Evolutionary conservation across 2,113 vertebrate genomes (phyloP), one percentile per base, ranked within the genome.

Genomic region (Oceanodroma tethys): DNA sequence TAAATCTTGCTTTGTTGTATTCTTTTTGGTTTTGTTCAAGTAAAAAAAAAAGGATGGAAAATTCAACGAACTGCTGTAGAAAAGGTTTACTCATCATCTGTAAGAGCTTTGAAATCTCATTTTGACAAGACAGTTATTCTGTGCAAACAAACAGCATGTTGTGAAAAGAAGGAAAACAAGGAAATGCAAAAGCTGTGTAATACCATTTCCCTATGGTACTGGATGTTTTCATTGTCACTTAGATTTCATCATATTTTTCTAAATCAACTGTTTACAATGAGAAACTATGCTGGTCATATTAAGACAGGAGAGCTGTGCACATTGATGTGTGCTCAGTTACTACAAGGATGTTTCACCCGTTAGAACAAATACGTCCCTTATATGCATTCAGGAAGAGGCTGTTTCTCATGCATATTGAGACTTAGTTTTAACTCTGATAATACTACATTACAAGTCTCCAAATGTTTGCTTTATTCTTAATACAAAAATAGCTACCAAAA

Each of bases 131-230:
- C 42, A 65, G n/a, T 40, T 70, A 63, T 7, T 71, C 60, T 60
- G 58, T 60, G 48, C 83, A 92, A 94, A 62, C 34, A 86, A 88
- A 32, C 58, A 84, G 19, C 14, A 66, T n/a, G 40, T 56, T 91
- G 22, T 48, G 45, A 87, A 56, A 93, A 87, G 60, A 67, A 67
- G 30, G 58, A 91, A 90, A 85, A 32, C 2, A 0, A 94, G 27
- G 70, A 92, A 92, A 95, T 84, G 83, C 73, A 91, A 91, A 92
- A 94, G 56, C 60, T 75, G 21, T 85, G 62, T 81, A 84, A 79
- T 50, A 75, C 8, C 25, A 56, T 89, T 95, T 96, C 83, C 83
- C 83, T n/a, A 5, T 75, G 60, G 76, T 89, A 72, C 60, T 87
- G 53, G 70, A 68, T 68, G 73, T 8, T 91, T 90, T 91, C 81